These are phyloP conservation scores for Sipha maydis DNA, from an alignment of 2,888 invertebrate genomes.

Conservation along the genomic window DNA sequence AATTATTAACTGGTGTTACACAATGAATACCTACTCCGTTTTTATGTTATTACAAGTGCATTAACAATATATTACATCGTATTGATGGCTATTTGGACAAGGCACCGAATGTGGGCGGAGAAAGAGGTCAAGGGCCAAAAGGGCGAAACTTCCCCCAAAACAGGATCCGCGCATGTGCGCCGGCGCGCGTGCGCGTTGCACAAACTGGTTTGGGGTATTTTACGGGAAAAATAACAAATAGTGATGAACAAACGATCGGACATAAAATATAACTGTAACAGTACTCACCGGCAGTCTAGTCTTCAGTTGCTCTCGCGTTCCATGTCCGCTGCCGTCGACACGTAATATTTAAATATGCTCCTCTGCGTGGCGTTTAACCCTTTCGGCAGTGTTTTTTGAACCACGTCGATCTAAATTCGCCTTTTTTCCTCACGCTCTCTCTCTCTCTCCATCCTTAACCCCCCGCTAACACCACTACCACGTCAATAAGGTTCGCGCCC, in stretches of 20 bases:
- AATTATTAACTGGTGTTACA: too few relatives aligned
- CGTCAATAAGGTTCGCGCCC: neutral
- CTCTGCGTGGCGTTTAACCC: constrained; percentile 52
- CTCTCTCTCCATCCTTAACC: neutral
- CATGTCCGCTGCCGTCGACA: constrained; percentile 47
- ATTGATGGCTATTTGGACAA: constrained; percentile 50
- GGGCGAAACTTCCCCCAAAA: constrained; percentile 29
- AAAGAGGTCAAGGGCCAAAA: constrained; percentile 34
- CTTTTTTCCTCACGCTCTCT: constrained; percentile 24
- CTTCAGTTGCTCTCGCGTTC: neutral
- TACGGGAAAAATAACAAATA: constrained; percentile 25
- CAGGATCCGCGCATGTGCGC: neutral
- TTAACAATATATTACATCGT: neutral
- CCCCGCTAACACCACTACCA: neutral
- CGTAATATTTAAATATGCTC: constrained; percentile 56
- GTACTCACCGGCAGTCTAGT: constrained; percentile 14
- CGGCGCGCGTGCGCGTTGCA: neutral
- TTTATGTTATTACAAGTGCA: too few relatives aligned
- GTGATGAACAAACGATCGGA: neutral
- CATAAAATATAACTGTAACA: neutral
- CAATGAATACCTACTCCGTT: too few relatives aligned
- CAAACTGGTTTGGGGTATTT: constrained; percentile 36
- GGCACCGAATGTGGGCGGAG: constrained; percentile 41
- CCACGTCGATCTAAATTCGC: constrained; percentile 58
- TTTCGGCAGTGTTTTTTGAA: constrained; percentile 56